phyloP scores from a whole-genome alignment of 2,113 vertebrate genomes.

The Pipa parva region DNA sequence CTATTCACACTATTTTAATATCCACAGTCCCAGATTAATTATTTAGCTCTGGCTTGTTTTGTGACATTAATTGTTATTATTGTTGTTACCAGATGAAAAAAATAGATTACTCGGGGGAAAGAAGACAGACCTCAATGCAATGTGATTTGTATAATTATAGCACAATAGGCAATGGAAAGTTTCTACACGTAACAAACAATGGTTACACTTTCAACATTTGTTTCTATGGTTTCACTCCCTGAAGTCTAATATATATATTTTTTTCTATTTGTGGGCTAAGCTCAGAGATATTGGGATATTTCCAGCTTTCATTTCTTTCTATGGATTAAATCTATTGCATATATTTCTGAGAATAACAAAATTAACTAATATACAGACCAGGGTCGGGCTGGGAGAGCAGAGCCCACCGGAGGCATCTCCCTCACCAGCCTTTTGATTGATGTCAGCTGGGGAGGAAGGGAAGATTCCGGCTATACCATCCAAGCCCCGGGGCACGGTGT shows the following conservation, averaged over 20 bases:
- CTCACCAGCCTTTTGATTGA: too few relatives aligned
- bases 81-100: conserved; percentile 27
- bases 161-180: not conserved
- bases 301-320: not conserved
- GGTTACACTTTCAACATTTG: not conserved
- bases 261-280: not conserved
- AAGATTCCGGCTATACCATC: too few relatives aligned
- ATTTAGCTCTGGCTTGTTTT: conserved; percentile 8
- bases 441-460: too few relatives aligned
- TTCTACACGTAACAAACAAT: conserved; percentile 13
- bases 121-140: not conserved
- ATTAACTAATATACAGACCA: too few relatives aligned
- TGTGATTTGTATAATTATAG: conserved; percentile 18
- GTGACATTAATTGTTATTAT: conserved; percentile 27
- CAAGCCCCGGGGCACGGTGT: too few relatives aligned
- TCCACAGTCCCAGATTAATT: conserved; percentile 1
- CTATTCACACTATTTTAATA: not conserved
- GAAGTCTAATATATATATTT: conserved; percentile 8
- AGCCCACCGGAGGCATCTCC: too few relatives aligned
- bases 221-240: conserved; percentile 18
- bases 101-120: conserved; percentile 18
- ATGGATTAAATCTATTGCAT: not conserved
- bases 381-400: too few relatives aligned
- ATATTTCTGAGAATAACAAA: too few relatives aligned
- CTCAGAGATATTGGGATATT: not conserved